Conservation (phyloP, 2,888 invertebrate genomes). For the Nomada flava region DNA sequence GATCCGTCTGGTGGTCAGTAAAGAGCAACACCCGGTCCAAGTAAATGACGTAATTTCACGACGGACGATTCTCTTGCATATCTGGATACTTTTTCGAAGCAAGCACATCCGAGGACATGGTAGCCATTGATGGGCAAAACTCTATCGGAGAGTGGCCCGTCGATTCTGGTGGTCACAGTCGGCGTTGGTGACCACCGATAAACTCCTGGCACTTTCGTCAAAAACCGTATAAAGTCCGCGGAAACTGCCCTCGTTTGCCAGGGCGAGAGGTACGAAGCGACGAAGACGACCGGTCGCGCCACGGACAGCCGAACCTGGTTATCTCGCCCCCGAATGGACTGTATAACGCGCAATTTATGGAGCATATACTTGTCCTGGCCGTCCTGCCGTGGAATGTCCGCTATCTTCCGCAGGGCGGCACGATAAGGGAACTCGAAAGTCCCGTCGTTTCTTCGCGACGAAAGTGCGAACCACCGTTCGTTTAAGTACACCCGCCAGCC, state of each 20-base stretch:
- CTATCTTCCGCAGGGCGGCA: conserved; percentile 57
- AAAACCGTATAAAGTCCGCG: conserved; percentile 73
- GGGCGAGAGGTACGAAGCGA: conserved; percentile 58
- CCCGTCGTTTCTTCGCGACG: conserved; percentile 31
- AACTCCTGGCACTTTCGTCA: conserved; percentile 73
- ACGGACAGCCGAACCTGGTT: conserved; percentile 49
- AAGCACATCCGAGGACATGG: conserved; percentile 4
- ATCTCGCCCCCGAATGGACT: conserved; percentile 69
- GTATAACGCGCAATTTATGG: conserved; percentile 76
- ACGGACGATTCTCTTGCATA: conserved; percentile 22
- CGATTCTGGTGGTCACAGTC: conserved; percentile 27
- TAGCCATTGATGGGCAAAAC: conserved; percentile 20
- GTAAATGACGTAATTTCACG: conserved; percentile 37
- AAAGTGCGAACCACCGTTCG: conserved; percentile 48
- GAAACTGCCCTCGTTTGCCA: conserved; percentile 54
- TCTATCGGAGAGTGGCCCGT: conserved; percentile 23
- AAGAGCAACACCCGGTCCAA: conserved; percentile 17
- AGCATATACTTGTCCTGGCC: conserved; percentile 60
- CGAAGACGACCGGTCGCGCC: conserved; percentile 45
- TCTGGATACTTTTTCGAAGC: conserved; percentile 23
- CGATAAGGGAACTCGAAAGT: conserved; percentile 67
- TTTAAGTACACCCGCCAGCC: conserved; percentile 24
- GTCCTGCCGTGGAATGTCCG: conserved; percentile 34
- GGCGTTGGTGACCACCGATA: conserved; percentile 61
- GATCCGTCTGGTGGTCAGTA: neutral